Conservation (phyloP, 2,797 vertebrate genomes). For the Melanotaenia pygmaea region DNA sequence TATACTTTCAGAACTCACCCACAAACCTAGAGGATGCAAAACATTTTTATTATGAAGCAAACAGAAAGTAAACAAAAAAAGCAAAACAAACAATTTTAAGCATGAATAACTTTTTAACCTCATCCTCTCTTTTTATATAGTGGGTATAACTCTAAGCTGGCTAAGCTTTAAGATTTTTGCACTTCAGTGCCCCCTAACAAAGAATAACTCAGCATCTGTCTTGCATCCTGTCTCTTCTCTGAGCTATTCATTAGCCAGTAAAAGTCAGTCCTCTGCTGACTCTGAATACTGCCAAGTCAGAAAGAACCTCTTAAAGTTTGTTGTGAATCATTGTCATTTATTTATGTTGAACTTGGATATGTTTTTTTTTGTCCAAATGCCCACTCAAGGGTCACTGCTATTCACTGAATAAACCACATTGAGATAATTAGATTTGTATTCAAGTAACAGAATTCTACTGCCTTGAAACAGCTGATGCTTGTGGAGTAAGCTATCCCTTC, state of each 20-base stretch:
- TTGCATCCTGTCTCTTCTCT: not conserved
- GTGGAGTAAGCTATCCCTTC: conserved; percentile 57
- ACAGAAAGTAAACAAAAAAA: not conserved
- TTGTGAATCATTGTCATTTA: not conserved
- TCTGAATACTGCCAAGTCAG: not conserved
- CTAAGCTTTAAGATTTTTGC: not conserved
- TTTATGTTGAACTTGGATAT: not conserved
- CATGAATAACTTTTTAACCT: too few relatives aligned
- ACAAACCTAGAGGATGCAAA: not conserved
- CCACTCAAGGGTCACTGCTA: not conserved
- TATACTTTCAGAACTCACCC: not conserved
- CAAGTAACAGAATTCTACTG: conserved; percentile 30
- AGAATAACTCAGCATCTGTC: not conserved
- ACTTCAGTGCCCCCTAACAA: not conserved
- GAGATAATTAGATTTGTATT: conserved; percentile 47
- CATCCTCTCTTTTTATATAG: not conserved
- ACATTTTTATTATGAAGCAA: not conserved
- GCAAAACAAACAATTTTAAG: not conserved
- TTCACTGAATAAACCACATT: conserved; percentile 8
- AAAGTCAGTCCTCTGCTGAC: not conserved
- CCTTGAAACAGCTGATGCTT: conserved; percentile 44
- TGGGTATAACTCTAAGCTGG: not conserved
- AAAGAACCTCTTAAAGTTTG: not conserved
- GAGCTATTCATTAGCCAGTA: not conserved
- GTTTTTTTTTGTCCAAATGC: not conserved